Percentiles rank a stretch among this genome's conserved stretches.
phyloP scores from a whole-genome alignment of 2,888 invertebrate species.

The Ophion obscuratus region DNA sequence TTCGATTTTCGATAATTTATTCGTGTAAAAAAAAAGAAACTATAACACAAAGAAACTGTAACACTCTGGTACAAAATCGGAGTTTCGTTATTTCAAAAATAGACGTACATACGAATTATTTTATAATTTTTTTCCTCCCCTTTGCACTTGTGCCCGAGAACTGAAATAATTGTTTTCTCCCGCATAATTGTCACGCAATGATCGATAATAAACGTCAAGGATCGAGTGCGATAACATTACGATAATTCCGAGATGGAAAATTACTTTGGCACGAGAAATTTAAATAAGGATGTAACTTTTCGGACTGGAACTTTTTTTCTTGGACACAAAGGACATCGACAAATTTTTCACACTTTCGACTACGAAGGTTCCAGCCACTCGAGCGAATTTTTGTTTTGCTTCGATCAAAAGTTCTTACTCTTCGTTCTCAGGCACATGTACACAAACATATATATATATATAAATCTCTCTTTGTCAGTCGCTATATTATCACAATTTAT shows the following conservation, averaged over 20 bases:
- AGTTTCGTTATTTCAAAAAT: no score
- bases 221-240: background rate
- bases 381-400: background rate
- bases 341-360: background rate
- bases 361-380: slow-evolving; percentile 32
- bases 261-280: background rate
- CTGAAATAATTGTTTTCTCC: no score
- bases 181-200: background rate
- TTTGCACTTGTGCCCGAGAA: no score
- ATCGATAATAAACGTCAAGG: background rate
- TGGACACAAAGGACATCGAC: background rate
- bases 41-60: no score
- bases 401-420: background rate
- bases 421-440: background rate
- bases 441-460: background rate
- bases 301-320: background rate
- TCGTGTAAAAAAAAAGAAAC: no score
- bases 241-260: background rate
- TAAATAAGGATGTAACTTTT: slow-evolving; percentile 2
- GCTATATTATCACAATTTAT: slow-evolving; percentile 39
- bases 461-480: slow-evolving; percentile 2
- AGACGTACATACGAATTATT: no score
- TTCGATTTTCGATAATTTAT: background rate
- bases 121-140: no score
- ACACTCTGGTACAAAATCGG: no score